phyloP scores from a whole-genome alignment of 2,888 invertebrate genomes.

The Anoplius nigerrimus region DNA sequence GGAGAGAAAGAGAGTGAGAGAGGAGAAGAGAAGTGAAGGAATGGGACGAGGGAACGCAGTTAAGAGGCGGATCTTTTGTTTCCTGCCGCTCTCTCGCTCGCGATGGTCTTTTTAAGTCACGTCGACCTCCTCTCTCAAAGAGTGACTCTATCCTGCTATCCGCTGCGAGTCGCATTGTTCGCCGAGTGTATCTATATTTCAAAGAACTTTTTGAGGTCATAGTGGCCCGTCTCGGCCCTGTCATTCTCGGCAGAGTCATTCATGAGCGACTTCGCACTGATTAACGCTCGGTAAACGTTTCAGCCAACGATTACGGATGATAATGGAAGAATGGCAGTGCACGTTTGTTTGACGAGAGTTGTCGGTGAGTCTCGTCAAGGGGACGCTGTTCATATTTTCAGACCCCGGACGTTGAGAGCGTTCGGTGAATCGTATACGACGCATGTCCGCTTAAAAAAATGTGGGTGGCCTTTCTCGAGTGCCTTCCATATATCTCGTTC shows the following conservation, averaged over 20 bases:
- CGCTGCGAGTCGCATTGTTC: slow-evolving; percentile 11
- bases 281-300: too few relatives aligned
- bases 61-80: slow-evolving; percentile 65
- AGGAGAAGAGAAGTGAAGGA: slow-evolving; percentile 40
- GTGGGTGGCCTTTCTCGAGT: slow-evolving; percentile 21
- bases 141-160: slow-evolving; percentile 2
- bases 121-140: slow-evolving; percentile 42
- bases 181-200: background rate
- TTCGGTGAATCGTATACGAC: slow-evolving; percentile 16
- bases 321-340: too few relatives aligned
- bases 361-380: too few relatives aligned
- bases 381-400: too few relatives aligned
- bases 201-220: too few relatives aligned
- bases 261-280: too few relatives aligned
- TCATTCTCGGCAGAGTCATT: too few relatives aligned
- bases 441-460: slow-evolving; percentile 20
- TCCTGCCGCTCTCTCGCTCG: slow-evolving; percentile 55
- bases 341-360: too few relatives aligned
- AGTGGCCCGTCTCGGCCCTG: too few relatives aligned
- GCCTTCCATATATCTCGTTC: slow-evolving; percentile 17
- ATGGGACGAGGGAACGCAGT: slow-evolving; percentile 39
- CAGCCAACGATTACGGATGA: too few relatives aligned
- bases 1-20: background rate
- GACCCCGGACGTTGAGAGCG: too few relatives aligned
- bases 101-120: slow-evolving; percentile 68